Conservation (phyloP, 2,113 vertebrate species). For the Machaerirhynchus nigripectus region DNA sequence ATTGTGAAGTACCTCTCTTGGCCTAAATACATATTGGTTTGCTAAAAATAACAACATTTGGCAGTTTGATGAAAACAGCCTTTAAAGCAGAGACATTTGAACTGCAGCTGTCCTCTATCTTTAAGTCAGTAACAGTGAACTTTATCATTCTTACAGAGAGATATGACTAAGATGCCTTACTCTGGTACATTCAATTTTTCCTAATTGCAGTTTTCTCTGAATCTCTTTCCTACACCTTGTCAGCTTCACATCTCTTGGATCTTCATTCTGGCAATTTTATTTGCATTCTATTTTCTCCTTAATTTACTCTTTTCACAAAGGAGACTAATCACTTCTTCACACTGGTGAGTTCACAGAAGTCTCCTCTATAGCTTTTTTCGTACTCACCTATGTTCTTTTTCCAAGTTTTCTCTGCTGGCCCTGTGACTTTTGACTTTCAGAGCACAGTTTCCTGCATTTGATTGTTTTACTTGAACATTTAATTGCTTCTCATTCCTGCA, state of each 20-base stretch:
- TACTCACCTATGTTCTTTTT: background rate
- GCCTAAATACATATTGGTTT: background rate
- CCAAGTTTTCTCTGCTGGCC: background rate
- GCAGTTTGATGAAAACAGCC: background rate
- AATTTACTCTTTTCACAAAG: background rate
- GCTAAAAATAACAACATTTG: background rate
- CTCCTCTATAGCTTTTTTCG: background rate
- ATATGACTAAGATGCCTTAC: background rate
- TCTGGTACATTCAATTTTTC: background rate
- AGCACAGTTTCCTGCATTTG: background rate
- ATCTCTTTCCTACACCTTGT: background rate
- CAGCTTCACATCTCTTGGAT: background rate
- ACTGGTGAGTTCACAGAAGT: background rate
- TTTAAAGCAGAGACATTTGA: background rate
- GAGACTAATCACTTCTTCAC: background rate
- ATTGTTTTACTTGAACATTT: constrained; percentile 27
- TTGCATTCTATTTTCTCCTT: background rate
- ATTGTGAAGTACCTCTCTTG: background rate
- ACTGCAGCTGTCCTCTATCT: background rate
- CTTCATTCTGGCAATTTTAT: background rate
- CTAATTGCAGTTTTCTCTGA: background rate
- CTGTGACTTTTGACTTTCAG: constrained; percentile 6
- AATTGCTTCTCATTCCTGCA: constrained; percentile 5
- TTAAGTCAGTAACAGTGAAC: background rate
- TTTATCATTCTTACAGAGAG: background rate